Conservation (phyloP, 1,140 invertebrate species). For the Pseudoatta argentina region DNA sequence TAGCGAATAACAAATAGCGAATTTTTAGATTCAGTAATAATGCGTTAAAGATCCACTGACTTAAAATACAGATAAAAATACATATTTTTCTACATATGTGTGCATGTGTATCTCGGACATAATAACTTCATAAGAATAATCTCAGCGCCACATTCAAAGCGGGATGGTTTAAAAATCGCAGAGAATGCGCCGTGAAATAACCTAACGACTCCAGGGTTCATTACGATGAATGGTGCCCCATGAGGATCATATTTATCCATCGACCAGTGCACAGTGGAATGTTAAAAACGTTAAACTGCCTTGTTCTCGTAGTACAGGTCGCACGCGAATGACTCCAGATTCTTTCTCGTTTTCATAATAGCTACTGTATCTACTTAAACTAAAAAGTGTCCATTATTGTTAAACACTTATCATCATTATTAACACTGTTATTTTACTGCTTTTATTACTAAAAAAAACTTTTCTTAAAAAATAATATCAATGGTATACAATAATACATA, state of each 20-base stretch:
- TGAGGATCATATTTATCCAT: slow-evolving; percentile 57
- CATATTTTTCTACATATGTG: neutral
- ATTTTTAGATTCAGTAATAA: neutral
- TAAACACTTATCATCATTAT: neutral
- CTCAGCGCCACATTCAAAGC: neutral
- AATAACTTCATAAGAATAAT: slow-evolving; percentile 63
- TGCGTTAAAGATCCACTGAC: neutral
- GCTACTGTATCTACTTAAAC: neutral
- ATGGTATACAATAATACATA: too few species aligned
- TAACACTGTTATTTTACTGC: neutral
- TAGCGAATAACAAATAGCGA: neutral
- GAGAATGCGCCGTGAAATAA: slow-evolving; percentile 51
- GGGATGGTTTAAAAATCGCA: slow-evolving; percentile 34
- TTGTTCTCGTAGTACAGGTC: slow-evolving; percentile 18
- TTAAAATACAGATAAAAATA: neutral
- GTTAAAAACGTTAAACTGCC: slow-evolving; percentile 59
- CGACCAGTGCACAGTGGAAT: slow-evolving; percentile 59
- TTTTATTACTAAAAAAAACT: neutral
- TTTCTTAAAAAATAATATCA: too few species aligned
- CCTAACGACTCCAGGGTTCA: slow-evolving; percentile 42
- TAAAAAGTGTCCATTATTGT: neutral
- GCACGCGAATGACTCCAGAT: slow-evolving; percentile 2
- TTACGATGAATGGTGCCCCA: slow-evolving; percentile 51
- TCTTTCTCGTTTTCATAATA: neutral
- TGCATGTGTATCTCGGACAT: neutral